Evolutionary conservation across 2,797 vertebrate species (phyloP).

Genomic region (Myotis planiceps): DNA sequence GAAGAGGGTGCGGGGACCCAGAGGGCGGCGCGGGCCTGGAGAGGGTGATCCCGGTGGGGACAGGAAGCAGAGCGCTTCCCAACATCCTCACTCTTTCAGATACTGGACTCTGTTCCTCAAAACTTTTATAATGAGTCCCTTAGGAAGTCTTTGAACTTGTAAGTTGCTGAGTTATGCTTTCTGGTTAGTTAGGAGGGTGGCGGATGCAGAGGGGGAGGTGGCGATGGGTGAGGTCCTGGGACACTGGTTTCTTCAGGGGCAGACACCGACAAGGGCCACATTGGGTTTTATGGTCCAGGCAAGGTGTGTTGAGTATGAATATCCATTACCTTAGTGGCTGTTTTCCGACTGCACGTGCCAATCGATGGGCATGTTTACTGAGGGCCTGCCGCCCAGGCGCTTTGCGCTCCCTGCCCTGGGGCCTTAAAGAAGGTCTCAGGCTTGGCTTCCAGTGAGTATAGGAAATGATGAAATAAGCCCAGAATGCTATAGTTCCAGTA

Average conservation of each 20-base stretch:
- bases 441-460: background rate
- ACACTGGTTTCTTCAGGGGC: background rate
- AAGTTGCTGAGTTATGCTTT: background rate
- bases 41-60: fast-evolving
- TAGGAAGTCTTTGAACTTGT: background rate
- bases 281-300: background rate
- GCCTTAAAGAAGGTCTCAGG: background rate
- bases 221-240: too few relatives aligned
- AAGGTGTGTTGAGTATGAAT: background rate
- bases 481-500: background rate
- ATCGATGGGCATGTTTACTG: fast-evolving
- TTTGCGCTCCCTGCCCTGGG: too few relatives aligned
- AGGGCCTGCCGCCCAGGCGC: fast-evolving
- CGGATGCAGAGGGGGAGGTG: too few relatives aligned
- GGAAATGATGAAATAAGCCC: background rate
- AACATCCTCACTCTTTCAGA: fast-evolving
- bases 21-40: fast-evolving
- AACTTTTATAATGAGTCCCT: background rate
- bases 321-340: background rate
- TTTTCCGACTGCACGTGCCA: fast-evolving
- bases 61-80: background rate
- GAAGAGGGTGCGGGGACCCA: fast-evolving
- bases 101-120: background rate
- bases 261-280: background rate
- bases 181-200: background rate